Evolutionary conservation across 1,140 invertebrate genomes (phyloP).

Genomic region (Polypedilum vanderplanki): DNA sequence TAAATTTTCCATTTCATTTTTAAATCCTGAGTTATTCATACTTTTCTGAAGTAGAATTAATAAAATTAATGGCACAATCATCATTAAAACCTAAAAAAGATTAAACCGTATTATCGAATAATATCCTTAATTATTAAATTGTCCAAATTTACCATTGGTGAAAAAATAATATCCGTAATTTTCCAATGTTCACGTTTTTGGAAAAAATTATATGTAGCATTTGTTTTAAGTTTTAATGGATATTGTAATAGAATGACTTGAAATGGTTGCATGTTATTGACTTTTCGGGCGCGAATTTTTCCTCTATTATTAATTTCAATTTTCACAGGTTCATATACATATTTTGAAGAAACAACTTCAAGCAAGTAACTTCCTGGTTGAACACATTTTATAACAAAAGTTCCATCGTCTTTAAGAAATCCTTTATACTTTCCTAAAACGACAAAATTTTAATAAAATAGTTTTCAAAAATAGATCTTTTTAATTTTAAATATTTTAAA

Average conservation of each 20-base stretch:
- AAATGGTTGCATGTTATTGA: slow-evolving; percentile 90
- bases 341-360: slow-evolving; percentile 86
- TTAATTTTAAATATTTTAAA: too few relatives aligned
- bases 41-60: slow-evolving; percentile 93
- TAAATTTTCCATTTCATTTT: slow-evolving; percentile 88
- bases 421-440: slow-evolving; percentile 67
- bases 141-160: slow-evolving; percentile 75
- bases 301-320: slow-evolving; percentile 95
- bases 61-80: slow-evolving; percentile 84
- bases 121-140: too few relatives aligned
- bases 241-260: slow-evolving; percentile 82
- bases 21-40: slow-evolving; percentile 93
- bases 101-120: too few relatives aligned
- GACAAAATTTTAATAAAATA: too few relatives aligned
- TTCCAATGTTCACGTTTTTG: slow-evolving; percentile 92
- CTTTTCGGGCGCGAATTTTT: slow-evolving; percentile 88
- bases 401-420: slow-evolving; percentile 87
- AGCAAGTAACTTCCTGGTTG: slow-evolving; percentile 92
- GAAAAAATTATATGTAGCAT: slow-evolving; percentile 82
- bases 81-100: slow-evolving; percentile 66
- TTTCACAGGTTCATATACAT: slow-evolving; percentile 82
- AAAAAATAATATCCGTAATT: slow-evolving; percentile 89
- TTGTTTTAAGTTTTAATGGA: slow-evolving; percentile 79
- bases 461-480: too few relatives aligned
- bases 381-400: slow-evolving; percentile 81